Evolutionary conservation across 1,140 invertebrate species (phyloP).

Genomic region (Drosophila lini): DNA sequence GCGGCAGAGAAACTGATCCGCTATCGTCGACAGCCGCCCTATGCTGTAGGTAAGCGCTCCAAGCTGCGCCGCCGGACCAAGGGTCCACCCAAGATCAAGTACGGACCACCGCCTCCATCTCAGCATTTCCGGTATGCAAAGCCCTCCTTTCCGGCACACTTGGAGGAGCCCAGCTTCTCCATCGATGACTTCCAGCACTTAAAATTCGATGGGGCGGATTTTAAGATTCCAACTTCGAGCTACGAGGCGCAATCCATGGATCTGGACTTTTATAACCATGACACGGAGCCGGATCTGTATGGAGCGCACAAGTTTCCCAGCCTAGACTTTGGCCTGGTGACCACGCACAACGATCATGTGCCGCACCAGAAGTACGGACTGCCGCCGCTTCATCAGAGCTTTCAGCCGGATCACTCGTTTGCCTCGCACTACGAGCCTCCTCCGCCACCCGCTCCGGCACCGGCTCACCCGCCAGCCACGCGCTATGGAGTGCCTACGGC

Average conservation of each 20-base stretch:
- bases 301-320: slow-evolving; percentile 66
- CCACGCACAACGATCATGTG: slow-evolving; percentile 35
- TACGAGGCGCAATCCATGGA: slow-evolving; percentile 80
- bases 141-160: slow-evolving; percentile 44
- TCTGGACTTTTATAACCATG: slow-evolving; percentile 71
- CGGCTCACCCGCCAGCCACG: slow-evolving; percentile 25
- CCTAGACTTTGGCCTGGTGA: slow-evolving; percentile 47
- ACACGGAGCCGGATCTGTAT: slow-evolving; percentile 48
- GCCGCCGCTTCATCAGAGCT: slow-evolving; percentile 48
- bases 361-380: slow-evolving; percentile 71
- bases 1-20: slow-evolving; percentile 64
- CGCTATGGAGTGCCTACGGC: slow-evolving; percentile 44
- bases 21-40: slow-evolving; percentile 67
- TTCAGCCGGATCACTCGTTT: slow-evolving; percentile 49
- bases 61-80: slow-evolving; percentile 65
- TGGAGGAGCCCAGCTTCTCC: slow-evolving; percentile 58
- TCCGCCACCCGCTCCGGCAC: slow-evolving; percentile 3
- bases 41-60: slow-evolving; percentile 25
- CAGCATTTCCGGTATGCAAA: slow-evolving; percentile 42
- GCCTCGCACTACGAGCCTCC: slow-evolving; percentile 53
- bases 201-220: slow-evolving; percentile 71
- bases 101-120: slow-evolving; percentile 57
- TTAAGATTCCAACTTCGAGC: slow-evolving; percentile 64
- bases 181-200: slow-evolving; percentile 71
- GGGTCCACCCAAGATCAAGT: slow-evolving; percentile 61